Evolutionary conservation across 2,888 invertebrate genomes (phyloP), one percentile per base, ranked within the genome.

Genomic region (Choristoneura rosaceana): DNA sequence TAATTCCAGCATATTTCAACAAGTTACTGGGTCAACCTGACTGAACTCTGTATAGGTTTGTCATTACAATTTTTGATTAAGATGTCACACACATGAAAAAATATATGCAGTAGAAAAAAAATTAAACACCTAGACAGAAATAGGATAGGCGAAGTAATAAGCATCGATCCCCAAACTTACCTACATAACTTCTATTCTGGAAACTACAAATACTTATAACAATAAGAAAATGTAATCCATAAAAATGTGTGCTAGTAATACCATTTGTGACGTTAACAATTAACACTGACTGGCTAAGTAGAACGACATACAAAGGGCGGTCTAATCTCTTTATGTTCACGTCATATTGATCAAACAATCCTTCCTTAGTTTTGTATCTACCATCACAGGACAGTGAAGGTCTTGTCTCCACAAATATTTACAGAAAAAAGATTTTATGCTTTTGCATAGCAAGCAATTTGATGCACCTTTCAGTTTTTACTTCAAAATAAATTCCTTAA

Each of bases 301-400:
- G 50, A 59, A 64, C 2, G 17, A 43, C 69, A 59, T 59, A 73
- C 69, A 73, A 69, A 64, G 59, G 59, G 59, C 15, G 60, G 61
- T 66, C 50, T 68, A 41, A 59, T 34, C 59, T 59, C 58, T 63
- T 38, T 14, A 15, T 17, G 25, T 62, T 58, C 34, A 52, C 41
- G 60, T 69, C 64, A 50, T 59, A n/a, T 55, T 50, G n/a, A 9
- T 34, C 65, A 55, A 12, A 67, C 47, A 45, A 41, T 55, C 61
- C 67, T 62, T 43, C 50, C 43, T 47, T 45, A 15, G 38, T 33
- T 25, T 10, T 43, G 43, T 43, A 12, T 52, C n/a, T 47, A 8
- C n/a, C 52, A 47, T 64, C 38, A 15, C 9, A 14, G 47, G 14
- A 47, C 38, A 60, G 10, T 4, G 70, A 70, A 70, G 64, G 64